Evolutionary conservation across 2,888 invertebrate species (phyloP), one percentile per base, ranked within the genome.

Genomic region (Drosophila engyochracea): DNA sequence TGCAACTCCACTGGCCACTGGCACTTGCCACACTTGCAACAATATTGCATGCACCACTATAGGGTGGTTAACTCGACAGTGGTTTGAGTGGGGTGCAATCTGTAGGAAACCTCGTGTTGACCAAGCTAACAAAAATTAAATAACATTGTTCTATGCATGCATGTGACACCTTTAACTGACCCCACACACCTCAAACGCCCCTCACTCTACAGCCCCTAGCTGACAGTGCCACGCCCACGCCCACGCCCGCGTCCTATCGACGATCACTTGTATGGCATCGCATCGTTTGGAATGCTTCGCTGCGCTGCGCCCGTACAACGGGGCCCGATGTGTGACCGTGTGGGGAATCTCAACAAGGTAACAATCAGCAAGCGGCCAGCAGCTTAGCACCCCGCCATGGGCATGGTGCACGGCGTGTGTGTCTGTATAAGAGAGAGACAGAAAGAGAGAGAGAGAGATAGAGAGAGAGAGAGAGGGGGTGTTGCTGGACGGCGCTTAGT

Each of bases 231-330:
- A 22, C 28, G n/a, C 55, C 54, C 37, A 53, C 53, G 4, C 37
- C 19, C 49, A 25, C 33, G 22, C 55, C 51, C 39, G 39, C 37
- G 7, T 12, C 37, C 19, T 28, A 19, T 31, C 30, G 44, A 31
- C 61, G 65, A 66, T 81, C 92, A 92, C 91, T 92, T 91, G 72
- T 92, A 92, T 83, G 92, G 92, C 88, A 91, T 92, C 92, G 65
- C 80, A 41, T 41, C 76, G 70, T 63, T 85, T 79, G 81, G 86
- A 90, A 88, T 88, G 90, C 86, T 86, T 89, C 77, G 90, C 70
- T 86, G 90, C 79, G 76, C 80, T 83, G 85, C 90, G 90, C 85
- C 85, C 85, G 85, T 85, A 85, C 74, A 85, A 85, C 75, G 82
- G 78, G 73, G 66, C 66, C 69, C 54, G 59, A 25, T 60, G 31